phyloP scores from a whole-genome alignment of 2,113 vertebrate genomes.

The Oncorhynchus mykiss region DNA sequence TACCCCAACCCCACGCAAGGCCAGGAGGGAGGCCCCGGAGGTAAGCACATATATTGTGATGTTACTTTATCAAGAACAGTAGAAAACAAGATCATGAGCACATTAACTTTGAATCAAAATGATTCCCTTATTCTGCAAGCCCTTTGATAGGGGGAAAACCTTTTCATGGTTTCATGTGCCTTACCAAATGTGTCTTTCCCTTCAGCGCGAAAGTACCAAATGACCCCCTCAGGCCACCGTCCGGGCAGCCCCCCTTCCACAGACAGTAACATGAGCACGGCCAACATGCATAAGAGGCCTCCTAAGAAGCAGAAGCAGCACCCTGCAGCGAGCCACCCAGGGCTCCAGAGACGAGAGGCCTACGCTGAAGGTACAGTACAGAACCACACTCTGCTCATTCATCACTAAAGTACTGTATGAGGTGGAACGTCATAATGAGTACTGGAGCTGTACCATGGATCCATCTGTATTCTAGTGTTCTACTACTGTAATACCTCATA shows the following conservation, averaged over 20 bases:
- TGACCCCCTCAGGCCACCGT: constrained; percentile 82
- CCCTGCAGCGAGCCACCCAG: constrained; percentile 76
- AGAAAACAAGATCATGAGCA: too few relatives aligned
- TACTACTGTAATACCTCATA: too few relatives aligned
- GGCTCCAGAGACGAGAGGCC: constrained; percentile 87
- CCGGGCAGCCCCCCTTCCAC: constrained; percentile 94
- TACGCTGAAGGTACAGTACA: constrained; percentile 87
- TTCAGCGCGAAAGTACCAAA: constrained; percentile 91
- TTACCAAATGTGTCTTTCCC: not conserved
- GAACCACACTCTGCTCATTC: constrained; percentile 14
- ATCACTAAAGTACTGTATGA: not conserved
- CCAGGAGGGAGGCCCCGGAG: constrained; percentile 61
- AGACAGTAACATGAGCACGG: constrained; percentile 95
- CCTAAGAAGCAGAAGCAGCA: constrained; percentile 95
- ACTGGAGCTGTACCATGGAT: not conserved
- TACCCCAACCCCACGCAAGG: constrained; percentile 71
- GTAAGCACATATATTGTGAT: constrained; percentile 23
- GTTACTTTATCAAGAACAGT: too few relatives aligned
- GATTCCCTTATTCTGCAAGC: not conserved
- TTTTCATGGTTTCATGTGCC: too few relatives aligned
- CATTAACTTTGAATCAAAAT: too few relatives aligned
- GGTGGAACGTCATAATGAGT: too few relatives aligned
- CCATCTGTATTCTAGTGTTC: not conserved
- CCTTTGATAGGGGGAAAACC: not conserved
- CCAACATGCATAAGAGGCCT: constrained; percentile 90